These are phyloP conservation scores for Hoplostethus mediterraneus DNA, from an alignment of 2,797 vertebrate genomes.

Conservation along the genomic window DNA sequence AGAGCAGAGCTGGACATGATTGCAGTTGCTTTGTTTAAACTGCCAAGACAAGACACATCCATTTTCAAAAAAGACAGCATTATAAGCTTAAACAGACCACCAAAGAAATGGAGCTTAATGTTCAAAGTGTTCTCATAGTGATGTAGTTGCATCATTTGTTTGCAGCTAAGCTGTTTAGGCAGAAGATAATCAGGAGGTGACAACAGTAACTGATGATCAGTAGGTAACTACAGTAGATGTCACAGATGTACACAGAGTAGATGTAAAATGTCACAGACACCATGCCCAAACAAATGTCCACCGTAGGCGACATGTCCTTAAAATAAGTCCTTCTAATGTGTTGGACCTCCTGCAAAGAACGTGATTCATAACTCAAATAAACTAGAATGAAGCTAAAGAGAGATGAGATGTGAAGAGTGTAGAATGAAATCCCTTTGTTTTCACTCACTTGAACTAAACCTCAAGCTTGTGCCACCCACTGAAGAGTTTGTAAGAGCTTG, in stretches of 20 bases:
- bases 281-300: background rate
- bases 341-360: background rate
- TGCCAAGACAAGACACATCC: background rate
- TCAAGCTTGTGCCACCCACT: background rate
- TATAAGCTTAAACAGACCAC: background rate
- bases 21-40: constrained; percentile 4
- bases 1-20: background rate
- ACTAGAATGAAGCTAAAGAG: background rate
- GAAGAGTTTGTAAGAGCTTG: background rate
- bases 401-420: background rate
- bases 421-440: background rate
- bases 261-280: background rate
- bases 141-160: background rate
- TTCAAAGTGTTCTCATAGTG: background rate
- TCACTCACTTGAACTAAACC: background rate
- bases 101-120: background rate
- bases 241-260: no score
- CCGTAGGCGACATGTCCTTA: background rate
- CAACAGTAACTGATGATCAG: background rate
- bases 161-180: background rate
- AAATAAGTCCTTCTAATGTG: background rate
- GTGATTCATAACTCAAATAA: background rate
- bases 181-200: constrained; percentile 1
- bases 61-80: background rate
- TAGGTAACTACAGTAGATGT: no score